Conservation (phyloP, 2,113 vertebrate genomes). For the Psammodynastes pulverulentus region DNA sequence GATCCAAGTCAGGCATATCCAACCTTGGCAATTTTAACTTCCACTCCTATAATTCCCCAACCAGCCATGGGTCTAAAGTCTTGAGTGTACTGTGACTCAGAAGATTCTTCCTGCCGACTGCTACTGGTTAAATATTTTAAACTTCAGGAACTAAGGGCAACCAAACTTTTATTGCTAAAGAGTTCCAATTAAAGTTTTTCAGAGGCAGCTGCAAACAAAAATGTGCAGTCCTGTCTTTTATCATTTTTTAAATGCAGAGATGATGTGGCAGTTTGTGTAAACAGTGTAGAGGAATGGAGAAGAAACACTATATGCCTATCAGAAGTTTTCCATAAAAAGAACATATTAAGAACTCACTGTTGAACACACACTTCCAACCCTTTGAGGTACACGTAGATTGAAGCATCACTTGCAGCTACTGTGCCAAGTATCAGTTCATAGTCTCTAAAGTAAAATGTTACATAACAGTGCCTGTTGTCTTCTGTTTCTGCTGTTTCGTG, state of each 20-base stretch:
- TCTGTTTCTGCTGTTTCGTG: constrained; percentile 46
- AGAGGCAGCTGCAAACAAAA: constrained; percentile 51
- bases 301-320: constrained; percentile 60
- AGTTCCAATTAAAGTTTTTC: constrained; percentile 43
- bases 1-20: not conserved
- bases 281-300: constrained; percentile 60
- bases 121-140: constrained; percentile 14
- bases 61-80: not conserved
- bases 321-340: constrained; percentile 56
- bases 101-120: not conserved
- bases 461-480: constrained; percentile 41
- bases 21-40: not conserved
- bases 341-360: constrained; percentile 41
- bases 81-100: not conserved
- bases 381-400: constrained; percentile 42
- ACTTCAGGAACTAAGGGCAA: constrained; percentile 30
- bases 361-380: constrained; percentile 54
- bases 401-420: constrained; percentile 52
- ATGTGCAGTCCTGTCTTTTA: constrained; percentile 52
- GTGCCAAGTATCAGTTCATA: constrained; percentile 42
- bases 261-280: constrained; percentile 62
- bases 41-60: not conserved
- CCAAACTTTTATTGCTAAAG: constrained; percentile 36
- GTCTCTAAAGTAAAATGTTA: constrained; percentile 34
- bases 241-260: constrained; percentile 61